These are phyloP conservation scores for Bubo scandiacus DNA, from an alignment of 2,113 vertebrate species.

Conservation along the genomic window DNA sequence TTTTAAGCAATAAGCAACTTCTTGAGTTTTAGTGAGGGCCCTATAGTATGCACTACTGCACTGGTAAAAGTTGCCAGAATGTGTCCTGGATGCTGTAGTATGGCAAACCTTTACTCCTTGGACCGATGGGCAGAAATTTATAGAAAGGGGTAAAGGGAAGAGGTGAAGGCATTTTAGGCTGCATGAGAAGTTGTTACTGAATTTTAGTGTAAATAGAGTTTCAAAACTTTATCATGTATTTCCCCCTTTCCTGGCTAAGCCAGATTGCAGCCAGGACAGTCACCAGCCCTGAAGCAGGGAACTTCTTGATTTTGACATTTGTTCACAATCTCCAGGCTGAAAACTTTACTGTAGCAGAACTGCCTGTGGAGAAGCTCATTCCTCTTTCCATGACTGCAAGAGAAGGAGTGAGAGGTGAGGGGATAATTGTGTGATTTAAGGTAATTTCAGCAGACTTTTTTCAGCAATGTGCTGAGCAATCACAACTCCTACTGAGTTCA, in stretches of 20 bases:
- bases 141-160: not conserved
- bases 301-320: not conserved
- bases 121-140: not conserved
- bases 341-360: not conserved
- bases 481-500: conserved; percentile 46
- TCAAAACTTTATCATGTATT: not conserved
- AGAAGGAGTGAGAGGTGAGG: not conserved
- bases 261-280: not conserved
- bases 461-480: conserved; percentile 26
- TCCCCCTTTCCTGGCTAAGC: not conserved
- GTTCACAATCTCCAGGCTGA: not conserved
- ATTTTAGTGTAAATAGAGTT: not conserved
- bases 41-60: not conserved
- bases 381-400: not conserved
- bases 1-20: not conserved
- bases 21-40: not conserved
- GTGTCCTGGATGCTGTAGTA: not conserved
- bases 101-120: not conserved
- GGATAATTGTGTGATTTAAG: conserved; percentile 53
- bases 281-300: not conserved
- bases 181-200: not conserved
- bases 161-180: not conserved
- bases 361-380: not conserved
- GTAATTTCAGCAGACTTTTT: conserved; percentile 50
- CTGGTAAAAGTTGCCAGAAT: not conserved